Base-by-base conservation (phyloP, 2,113 vertebrate genomes). In the Charadrius vociferus region DNA sequence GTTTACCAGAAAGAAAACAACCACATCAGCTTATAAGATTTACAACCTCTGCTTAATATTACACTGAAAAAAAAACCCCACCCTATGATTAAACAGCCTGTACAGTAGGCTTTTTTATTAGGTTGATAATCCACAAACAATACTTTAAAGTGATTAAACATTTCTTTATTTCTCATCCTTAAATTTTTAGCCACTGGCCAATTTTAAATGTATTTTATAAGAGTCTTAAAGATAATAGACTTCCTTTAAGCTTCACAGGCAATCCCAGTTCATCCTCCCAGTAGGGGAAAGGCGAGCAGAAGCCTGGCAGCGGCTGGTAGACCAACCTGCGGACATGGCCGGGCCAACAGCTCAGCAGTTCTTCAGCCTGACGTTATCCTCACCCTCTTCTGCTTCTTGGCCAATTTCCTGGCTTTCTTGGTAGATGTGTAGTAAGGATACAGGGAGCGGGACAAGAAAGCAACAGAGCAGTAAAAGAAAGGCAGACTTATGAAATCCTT, bases 281-380 rank as follows among this genome's bases (percentile, higher is more conserved):
- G 12, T 1, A 39, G 8, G 9, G 12, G 12, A 77, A 81, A 61
- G 27, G 24, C 3, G 5, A 91, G 47, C 26, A 65, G 23, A 72
- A 67, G 13, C 43, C 15, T 2, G 4, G 23, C 23, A 78, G 36
- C 1, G 2, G 17, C 47, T 24, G 5, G 32, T 22, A 87, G 55
- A n/a, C 18, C 2, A 3, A 36, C 6, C 14, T n/a, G 37, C 2
- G 2, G 10, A 10, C 15, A 56, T 1, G 14, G 45, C 34, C 2
- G 2, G 43, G 17, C 37, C 70, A 68, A 43, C 17, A 73, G 29
- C 6, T 72, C 39, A 49, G 63, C 22, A 86, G 8, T 22, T 72
- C 29, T 81, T 77, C 21, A 27, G 17, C 4, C 2, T 32, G 18
- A 68, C 1, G 3, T 45, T 29, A 16, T 5, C 22, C 22, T 91